phyloP scores from a whole-genome alignment of 23 tunicate species.

The Ascidia mentula region DNA sequence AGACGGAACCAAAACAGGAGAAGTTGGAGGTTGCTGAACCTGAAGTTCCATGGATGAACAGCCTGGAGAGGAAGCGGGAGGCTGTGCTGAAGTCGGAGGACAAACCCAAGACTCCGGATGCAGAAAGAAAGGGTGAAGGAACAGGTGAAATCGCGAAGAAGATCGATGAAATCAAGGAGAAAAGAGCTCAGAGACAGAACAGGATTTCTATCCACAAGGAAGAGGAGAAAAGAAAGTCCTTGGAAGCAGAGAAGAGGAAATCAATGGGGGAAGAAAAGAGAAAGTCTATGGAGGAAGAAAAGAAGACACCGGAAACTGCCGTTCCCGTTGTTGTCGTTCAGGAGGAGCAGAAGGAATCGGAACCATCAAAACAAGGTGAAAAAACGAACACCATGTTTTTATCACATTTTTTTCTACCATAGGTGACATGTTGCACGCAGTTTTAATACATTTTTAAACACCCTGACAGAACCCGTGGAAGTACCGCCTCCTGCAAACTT shows the following conservation, averaged over 20 bases:
- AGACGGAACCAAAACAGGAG: slow-evolving; percentile 1
- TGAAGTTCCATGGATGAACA: slow-evolving; percentile 54
- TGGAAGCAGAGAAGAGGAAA: slow-evolving; percentile 7
- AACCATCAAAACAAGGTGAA: no score
- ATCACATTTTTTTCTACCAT: no score
- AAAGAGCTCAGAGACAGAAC: slow-evolving; percentile 13
- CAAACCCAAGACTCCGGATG: slow-evolving; percentile 3
- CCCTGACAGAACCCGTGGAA: no score
- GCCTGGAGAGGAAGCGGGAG: slow-evolving; percentile 53
- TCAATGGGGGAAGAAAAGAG: neutral
- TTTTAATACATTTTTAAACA: no score
- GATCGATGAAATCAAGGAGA: slow-evolving; percentile 23
- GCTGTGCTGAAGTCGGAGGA: slow-evolving; percentile 58
- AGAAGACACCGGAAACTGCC: neutral
- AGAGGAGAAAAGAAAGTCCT: slow-evolving; percentile 19
- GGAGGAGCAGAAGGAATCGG: no score
- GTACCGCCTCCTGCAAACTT: neutral
- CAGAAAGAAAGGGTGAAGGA: slow-evolving; percentile 1
- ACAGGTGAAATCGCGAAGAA: slow-evolving; percentile 22
- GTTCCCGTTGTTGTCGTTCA: neutral
- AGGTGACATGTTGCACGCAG: no score
- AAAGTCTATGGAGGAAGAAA: neutral
- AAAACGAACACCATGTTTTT: no score
- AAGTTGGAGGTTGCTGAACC: slow-evolving; percentile 19
- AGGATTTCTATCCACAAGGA: slow-evolving; percentile 15